Evolutionary conservation across 2,113 vertebrate species (phyloP).

Genomic region (Erinaceus europaeus): DNA sequence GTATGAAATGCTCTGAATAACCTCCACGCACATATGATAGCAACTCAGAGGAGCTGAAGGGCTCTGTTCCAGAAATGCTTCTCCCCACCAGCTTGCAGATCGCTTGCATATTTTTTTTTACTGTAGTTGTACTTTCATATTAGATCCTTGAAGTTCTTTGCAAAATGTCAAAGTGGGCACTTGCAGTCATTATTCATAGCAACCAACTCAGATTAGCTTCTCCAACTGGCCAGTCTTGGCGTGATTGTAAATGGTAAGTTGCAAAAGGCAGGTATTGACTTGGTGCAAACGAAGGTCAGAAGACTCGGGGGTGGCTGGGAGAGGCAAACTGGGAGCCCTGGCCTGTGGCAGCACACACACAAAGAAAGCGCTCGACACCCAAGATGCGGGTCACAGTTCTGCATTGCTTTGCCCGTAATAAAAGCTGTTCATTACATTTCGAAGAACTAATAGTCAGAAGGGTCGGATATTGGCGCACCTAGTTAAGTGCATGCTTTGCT

Average conservation of each 20-base stretch:
- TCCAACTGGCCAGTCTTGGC: background rate
- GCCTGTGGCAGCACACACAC: background rate
- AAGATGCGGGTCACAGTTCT: rapidly evolving
- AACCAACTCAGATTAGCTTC: background rate
- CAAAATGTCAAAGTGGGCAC: background rate
- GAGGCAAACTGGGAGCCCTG: background rate
- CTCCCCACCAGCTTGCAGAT: background rate
- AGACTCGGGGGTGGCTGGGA: too few species aligned
- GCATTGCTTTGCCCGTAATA: background rate
- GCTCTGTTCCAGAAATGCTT: background rate
- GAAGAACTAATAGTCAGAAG: background rate
- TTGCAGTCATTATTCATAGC: background rate
- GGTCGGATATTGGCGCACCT: too few species aligned
- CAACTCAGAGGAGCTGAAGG: background rate
- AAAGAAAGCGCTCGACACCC: background rate
- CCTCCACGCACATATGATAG: background rate
- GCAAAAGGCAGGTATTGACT: background rate
- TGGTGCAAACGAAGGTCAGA: background rate
- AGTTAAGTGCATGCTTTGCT: too few species aligned
- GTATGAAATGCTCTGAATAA: background rate
- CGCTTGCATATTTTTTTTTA: background rate
- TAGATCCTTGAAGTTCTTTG: background rate
- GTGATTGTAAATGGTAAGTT: background rate
- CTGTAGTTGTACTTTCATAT: background rate
- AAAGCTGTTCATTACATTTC: rapidly evolving